Evolutionary conservation across 2,888 invertebrate genomes (phyloP).

Genomic region (Mactromeris polynyma): DNA sequence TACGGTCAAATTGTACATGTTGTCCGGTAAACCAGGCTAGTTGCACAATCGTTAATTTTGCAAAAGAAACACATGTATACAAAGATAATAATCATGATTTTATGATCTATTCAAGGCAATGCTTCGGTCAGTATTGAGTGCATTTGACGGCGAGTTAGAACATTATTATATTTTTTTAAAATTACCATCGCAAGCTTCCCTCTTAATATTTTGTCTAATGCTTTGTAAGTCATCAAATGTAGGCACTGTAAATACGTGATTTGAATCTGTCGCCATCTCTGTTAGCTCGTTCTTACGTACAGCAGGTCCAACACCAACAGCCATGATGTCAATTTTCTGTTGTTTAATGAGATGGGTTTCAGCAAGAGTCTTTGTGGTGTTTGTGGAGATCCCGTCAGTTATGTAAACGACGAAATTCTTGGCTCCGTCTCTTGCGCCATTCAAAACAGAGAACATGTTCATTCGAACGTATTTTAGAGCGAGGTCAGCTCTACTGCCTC

Average conservation of each 20-base stretch:
- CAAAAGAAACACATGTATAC: too few species aligned
- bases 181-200: conserved; percentile 59
- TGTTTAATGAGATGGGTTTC: conserved; percentile 68
- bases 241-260: conserved; percentile 59
- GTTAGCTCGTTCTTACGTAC: conserved; percentile 70
- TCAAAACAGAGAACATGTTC: conserved; percentile 61
- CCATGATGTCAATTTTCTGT: conserved; percentile 62
- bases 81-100: too few species aligned
- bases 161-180: not conserved
- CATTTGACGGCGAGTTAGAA: too few species aligned
- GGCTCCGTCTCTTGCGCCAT: conserved; percentile 66
- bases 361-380: conserved; percentile 58
- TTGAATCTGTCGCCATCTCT: conserved; percentile 64
- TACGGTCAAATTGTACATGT: too few species aligned
- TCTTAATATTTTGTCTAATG: conserved; percentile 45
- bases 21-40: too few species aligned
- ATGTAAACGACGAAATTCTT: conserved; percentile 71
- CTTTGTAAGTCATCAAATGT: conserved; percentile 58
- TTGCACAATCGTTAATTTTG: too few species aligned
- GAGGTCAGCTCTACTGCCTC: conserved; percentile 70
- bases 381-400: conserved; percentile 71
- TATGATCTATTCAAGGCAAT: too few species aligned
- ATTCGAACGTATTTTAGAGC: conserved; percentile 66
- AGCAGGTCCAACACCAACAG: conserved; percentile 73
- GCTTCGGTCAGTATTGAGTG: too few species aligned